phyloP scores from a whole-genome alignment of 2,113 vertebrate genomes.

The Saiga tatarica region DNA sequence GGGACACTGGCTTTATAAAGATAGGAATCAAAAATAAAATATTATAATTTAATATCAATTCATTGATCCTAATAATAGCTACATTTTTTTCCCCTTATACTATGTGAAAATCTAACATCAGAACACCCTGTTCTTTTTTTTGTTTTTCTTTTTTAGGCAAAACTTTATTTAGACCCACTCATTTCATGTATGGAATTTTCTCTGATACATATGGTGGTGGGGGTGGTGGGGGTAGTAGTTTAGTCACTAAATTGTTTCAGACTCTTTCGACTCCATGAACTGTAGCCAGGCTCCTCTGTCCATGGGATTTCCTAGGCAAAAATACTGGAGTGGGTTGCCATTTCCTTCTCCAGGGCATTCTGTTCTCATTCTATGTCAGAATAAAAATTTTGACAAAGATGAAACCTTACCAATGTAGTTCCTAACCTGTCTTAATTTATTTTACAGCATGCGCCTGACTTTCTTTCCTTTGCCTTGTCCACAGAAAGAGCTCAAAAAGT shows the following conservation, averaged over 20 bases:
- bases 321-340: not conserved
- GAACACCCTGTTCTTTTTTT: not conserved
- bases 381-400: not conserved
- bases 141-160: not conserved
- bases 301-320: not conserved
- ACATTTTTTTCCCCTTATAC: not conserved
- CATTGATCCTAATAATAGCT: not conserved
- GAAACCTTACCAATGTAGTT: not conserved
- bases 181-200: not conserved
- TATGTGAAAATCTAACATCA: not conserved
- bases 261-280: not conserved
- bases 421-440: not conserved
- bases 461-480: constrained; percentile 63
- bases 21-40: not conserved
- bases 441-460: not conserved
- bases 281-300: not conserved
- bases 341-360: not conserved
- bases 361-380: not conserved
- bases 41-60: not conserved
- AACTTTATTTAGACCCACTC: not conserved
- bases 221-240: not conserved
- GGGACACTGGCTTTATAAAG: not conserved
- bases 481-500: constrained; percentile 91
- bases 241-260: not conserved
- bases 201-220: not conserved